These are phyloP conservation scores for Emydocephalus ijimae DNA, from an alignment of 2,113 vertebrate genomes.

Conservation along the genomic window DNA sequence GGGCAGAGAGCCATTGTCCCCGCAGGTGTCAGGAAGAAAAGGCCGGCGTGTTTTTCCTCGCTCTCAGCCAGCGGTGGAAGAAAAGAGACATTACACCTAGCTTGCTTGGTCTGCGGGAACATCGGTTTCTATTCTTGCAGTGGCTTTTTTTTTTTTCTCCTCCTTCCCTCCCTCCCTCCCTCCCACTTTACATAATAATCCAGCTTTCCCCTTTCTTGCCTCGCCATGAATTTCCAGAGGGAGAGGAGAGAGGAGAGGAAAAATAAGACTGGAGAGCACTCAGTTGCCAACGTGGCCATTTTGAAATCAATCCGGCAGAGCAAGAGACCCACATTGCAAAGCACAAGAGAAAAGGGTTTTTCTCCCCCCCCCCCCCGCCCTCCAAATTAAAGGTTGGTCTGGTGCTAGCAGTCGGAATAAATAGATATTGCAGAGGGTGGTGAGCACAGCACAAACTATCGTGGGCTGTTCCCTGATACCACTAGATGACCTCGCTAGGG, in stretches of 20 bases:
- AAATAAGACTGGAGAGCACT: rapidly evolving
- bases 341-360: neutral
- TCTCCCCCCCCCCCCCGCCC: no score
- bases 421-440: no score
- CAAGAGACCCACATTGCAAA: neutral
- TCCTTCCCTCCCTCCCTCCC: no score
- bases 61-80: neutral
- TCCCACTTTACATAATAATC: neutral
- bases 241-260: neutral
- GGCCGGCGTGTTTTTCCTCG: slow-evolving; percentile 11
- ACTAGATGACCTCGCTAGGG: no score
- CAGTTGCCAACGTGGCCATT: neutral
- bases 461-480: no score
- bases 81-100: neutral
- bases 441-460: no score
- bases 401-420: no score
- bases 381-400: no score
- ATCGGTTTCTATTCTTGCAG: neutral
- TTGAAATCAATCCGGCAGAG: neutral
- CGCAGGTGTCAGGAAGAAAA: slow-evolving; percentile 21
- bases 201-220: neutral
- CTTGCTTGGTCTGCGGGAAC: neutral
- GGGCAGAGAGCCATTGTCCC: slow-evolving; percentile 19
- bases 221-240: neutral
- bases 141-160: no score